Percentiles rank a stretch among this genome's conserved stretches.
These are phyloP conservation scores for Perdita meconis DNA, from an alignment of 2,888 invertebrate species.

Conservation along the genomic window DNA sequence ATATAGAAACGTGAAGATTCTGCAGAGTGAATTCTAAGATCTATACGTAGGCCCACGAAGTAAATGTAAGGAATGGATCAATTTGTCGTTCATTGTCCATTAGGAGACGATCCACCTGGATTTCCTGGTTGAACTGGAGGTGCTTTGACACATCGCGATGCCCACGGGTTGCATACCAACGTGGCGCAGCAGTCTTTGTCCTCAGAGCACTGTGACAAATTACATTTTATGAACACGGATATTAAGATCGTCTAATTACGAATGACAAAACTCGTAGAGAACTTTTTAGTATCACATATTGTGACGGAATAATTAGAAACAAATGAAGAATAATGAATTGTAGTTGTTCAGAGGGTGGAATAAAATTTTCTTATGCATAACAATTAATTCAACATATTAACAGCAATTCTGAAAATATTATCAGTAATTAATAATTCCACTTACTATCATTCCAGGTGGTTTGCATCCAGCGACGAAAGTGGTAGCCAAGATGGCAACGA, in stretches of 20 bases:
- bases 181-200: slow-evolving; percentile 57
- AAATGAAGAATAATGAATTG: no score
- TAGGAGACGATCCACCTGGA: background rate
- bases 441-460: slow-evolving; percentile 65
- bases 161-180: slow-evolving; percentile 65
- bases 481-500: slow-evolving; percentile 52
- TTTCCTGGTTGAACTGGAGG: background rate
- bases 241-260: no score
- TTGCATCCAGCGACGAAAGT: slow-evolving; percentile 59
- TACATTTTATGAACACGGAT: background rate
- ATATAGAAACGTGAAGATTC: background rate
- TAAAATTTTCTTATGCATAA: no score
- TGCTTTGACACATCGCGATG: slow-evolving; percentile 58
- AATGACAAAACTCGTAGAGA: no score
- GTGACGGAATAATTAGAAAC: no score
- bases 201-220: slow-evolving; percentile 54
- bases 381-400: background rate
- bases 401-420: background rate
- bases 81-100: background rate
- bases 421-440: slow-evolving; percentile 31
- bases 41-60: slow-evolving; percentile 18
- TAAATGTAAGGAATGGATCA: background rate
- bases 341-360: no score
- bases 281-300: no score
- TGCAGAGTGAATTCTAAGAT: background rate